Evolutionary conservation across 2,888 invertebrate genomes (phyloP), one percentile per base, ranked within the genome.

Genomic region (Chloromyia formosa): DNA sequence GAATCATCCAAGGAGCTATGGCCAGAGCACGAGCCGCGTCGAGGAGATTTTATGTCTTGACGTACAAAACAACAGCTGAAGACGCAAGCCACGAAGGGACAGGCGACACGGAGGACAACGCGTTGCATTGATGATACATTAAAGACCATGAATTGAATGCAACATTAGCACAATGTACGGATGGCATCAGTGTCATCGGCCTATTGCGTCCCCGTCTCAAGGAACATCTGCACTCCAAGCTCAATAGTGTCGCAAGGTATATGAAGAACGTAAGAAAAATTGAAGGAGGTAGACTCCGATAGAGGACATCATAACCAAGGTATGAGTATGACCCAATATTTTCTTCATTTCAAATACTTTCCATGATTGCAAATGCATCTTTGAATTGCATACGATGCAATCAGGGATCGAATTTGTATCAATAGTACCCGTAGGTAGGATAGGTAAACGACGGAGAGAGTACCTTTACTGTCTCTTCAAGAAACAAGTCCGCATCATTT

Each of bases 21-120:
- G 61, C 35, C 61, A 12, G 12, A 61, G 61, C 61, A 61, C 61
- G 61, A 61, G 61, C 61, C 61, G 27, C 61, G 27, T 27, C n/a
- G 14, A 12, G 12, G 35, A 61, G 14, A 18, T 27, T 27, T 23
- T 3, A 14, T 58, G 56, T 58, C 20, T 18, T 58, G 56, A 18
- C 23, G 27, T 3, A n/a, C 14, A 23, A 61, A 61, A 16, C 61
- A 61, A 61, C 61, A 61, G 61, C 61, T 61, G 61, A 61, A 61
- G 61, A 35, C 10, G 10, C 56, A 22, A 20, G 18, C 35, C 23
- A 61, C 14, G 27, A 61, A 23, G 27, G 27, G 61, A 23, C 61
- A 18, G 35, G 14, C 23, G 35, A 58, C 56, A 58, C 18, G 1
- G 5, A 58, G 18, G 18, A 18, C 14, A n/a, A 18, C 22, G 18